Evolutionary conservation across 2,888 invertebrate genomes (phyloP).

Genomic region (Cephus sareptanus): DNA sequence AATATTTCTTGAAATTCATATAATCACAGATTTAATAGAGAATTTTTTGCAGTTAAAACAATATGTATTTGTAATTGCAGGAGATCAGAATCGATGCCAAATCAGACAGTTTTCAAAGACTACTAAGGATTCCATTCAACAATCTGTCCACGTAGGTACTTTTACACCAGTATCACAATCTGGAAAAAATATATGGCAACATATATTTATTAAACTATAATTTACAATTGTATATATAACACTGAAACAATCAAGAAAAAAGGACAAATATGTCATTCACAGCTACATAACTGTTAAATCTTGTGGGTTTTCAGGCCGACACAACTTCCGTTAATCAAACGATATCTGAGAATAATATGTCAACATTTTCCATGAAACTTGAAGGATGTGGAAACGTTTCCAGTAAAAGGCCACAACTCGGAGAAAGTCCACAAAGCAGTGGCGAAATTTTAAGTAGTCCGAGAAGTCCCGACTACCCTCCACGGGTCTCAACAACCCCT

Average conservation of each 20-base stretch:
- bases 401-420: constrained; percentile 54
- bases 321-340: constrained; percentile 35
- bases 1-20: background rate
- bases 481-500: constrained; percentile 51
- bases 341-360: constrained; percentile 22
- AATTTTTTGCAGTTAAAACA: background rate
- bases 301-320: constrained; percentile 36
- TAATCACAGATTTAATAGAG: background rate
- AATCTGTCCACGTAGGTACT: background rate
- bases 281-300: background rate
- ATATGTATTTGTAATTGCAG: background rate
- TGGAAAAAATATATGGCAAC: background rate
- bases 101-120: background rate
- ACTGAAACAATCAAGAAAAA: background rate
- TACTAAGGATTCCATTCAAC: background rate
- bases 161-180: background rate
- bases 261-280: background rate
- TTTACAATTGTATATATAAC: background rate
- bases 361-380: constrained; percentile 30
- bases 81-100: background rate
- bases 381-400: constrained; percentile 54
- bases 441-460: constrained; percentile 55
- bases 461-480: constrained; percentile 61
- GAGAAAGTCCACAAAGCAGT: constrained; percentile 54
- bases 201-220: background rate